These are phyloP conservation scores for Sylvilagus bachmani DNA, from an alignment of 2,113 vertebrate species.

Conservation along the genomic window DNA sequence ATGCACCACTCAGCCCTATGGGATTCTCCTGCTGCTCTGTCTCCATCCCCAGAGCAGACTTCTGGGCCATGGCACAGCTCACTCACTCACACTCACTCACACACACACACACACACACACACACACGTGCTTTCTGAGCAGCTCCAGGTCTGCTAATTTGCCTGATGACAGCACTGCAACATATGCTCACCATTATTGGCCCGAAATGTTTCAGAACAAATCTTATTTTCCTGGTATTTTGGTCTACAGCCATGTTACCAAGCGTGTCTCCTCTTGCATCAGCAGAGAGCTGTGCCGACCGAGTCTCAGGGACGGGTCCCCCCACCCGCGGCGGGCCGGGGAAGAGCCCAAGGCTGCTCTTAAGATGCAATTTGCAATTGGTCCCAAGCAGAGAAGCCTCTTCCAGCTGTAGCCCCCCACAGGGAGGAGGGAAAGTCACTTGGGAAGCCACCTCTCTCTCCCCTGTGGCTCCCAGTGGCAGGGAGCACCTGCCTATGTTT, in stretches of 20 bases:
- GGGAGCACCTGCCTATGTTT: constrained; percentile 76
- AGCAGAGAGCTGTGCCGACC: constrained; percentile 75
- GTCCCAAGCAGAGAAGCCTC: neutral
- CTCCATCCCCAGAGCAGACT: neutral
- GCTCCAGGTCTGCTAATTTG: constrained; percentile 80
- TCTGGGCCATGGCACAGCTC: constrained; percentile 43
- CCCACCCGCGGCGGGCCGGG: neutral
- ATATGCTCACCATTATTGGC: constrained; percentile 85
- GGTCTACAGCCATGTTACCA: constrained; percentile 84
- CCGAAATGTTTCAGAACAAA: constrained; percentile 87
- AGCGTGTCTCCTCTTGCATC: constrained; percentile 83
- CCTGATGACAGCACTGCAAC: constrained; percentile 82
- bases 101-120: neutral
- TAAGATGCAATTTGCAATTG: neutral
- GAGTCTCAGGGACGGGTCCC: constrained; percentile 57
- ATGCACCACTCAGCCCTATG: neutral
- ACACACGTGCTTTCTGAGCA: constrained; percentile 63
- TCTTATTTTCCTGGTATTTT: constrained; percentile 87
- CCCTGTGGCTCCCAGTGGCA: neutral
- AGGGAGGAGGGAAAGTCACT: neutral
- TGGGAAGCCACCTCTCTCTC: neutral
- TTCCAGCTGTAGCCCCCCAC: neutral
- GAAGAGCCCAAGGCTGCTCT: neutral
- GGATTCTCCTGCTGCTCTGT: neutral
- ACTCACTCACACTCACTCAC: neutral